A percentile compares a stretch with the other conserved stretches of the same genome.
Conservation (phyloP, 2,888 invertebrate species). For the Synergus laeviventris region DNA sequence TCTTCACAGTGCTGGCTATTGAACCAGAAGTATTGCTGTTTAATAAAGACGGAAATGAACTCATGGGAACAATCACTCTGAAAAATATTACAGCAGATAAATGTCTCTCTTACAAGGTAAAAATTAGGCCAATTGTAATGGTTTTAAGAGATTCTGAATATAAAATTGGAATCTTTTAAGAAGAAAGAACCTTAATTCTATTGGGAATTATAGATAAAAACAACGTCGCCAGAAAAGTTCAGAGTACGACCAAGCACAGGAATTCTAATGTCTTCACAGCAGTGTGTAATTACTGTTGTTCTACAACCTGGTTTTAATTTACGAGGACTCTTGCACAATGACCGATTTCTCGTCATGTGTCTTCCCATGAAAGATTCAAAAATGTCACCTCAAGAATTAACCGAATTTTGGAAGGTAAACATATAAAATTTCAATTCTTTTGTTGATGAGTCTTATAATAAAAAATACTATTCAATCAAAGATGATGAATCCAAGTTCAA, state of each 20-base stretch:
- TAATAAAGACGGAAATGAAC: conserved; percentile 82
- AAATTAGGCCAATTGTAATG: conserved; percentile 22
- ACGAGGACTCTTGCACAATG: conserved; percentile 82
- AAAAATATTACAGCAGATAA: conserved; percentile 81
- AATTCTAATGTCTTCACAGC: conserved; percentile 81
- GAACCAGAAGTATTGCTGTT: conserved; percentile 84
- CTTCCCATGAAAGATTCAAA: conserved; percentile 81
- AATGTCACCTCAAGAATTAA: conserved; percentile 80
- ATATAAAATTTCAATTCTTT: no score
- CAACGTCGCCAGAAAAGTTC: conserved; percentile 97
- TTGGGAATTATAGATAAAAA: conserved; percentile 85
- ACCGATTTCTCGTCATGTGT: conserved; percentile 93
- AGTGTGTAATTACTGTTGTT: conserved; percentile 83
- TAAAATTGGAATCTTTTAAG: neutral
- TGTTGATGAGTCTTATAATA: neutral
- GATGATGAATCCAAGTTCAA: no score
- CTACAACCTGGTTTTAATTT: conserved; percentile 85
- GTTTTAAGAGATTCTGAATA: neutral
- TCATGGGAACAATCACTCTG: conserved; percentile 82
- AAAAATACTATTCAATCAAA: no score
- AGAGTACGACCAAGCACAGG: conserved; percentile 94
- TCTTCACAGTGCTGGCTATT: conserved; percentile 67
- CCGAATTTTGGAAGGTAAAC: conserved; percentile 85
- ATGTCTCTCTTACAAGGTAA: conserved; percentile 84
- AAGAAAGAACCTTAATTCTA: conserved; percentile 1